Percentiles rank a stretch among this genome's conserved stretches.
These are phyloP conservation scores for Trichonephila clavipes DNA, from an alignment of 1,140 invertebrate genomes.

Conservation along the genomic window DNA sequence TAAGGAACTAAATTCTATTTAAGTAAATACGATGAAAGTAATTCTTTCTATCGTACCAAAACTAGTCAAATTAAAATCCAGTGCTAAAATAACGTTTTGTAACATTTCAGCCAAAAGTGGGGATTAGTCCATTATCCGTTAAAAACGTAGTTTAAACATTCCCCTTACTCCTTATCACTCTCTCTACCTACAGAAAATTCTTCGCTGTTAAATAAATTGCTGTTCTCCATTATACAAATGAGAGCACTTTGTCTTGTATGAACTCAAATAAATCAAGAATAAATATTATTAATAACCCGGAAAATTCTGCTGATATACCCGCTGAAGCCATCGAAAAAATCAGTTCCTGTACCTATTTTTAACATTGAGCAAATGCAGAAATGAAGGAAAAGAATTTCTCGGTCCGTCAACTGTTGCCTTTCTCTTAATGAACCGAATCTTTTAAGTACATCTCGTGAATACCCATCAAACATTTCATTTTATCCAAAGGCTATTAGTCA, in stretches of 20 bases:
- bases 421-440: background rate
- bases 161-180: background rate
- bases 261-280: constrained; percentile 42
- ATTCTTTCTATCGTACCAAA: background rate
- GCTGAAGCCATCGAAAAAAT: background rate
- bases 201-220: constrained; percentile 33
- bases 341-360: background rate
- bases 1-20: too few relatives aligned
- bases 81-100: background rate
- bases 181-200: background rate
- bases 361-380: background rate
- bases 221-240: constrained; percentile 42
- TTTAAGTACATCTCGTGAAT: background rate
- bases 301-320: background rate
- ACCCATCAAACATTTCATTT: background rate
- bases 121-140: background rate
- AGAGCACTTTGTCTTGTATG: constrained; percentile 26
- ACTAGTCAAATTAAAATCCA: background rate
- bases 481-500: background rate
- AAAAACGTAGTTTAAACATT: background rate
- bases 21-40: background rate
- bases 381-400: background rate
- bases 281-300: constrained; percentile 49
- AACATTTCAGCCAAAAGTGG: background rate
- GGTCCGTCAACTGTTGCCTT: constrained; percentile 7